Evolutionary conservation across 92 coral and sea anemone genomes (phyloP), one percentile per base, ranked within the genome.

Genomic region (Parazoanthus atlanticus): DNA sequence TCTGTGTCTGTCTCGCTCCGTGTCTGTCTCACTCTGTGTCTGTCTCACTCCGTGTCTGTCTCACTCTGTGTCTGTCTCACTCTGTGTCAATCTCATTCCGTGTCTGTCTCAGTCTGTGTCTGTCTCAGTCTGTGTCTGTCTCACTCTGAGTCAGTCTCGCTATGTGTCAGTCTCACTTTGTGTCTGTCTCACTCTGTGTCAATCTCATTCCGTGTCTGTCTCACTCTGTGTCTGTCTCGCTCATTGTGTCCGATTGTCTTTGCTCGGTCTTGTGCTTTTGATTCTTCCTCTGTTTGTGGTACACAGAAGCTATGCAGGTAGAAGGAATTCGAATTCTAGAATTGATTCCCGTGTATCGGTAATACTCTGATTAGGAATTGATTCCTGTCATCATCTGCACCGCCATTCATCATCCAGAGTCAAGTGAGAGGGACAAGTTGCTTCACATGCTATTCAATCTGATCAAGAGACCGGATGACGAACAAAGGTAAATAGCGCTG

Each of bases 381-480:
- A 93, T 97, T 70, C 99, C 99, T 32, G 94, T 97, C 65, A 97
- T 97, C 75, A 92, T 97, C 34, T 97, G 99, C 79, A 92, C 99
- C 15, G 98, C 97, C 11, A 93, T 97, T 16, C 97, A 97, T 90
- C 99, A 97, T 77, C 99, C 98, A 5, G 97, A 95, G 70, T 90
- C 86, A 38, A 95, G 93, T 74, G 99, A 97, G 86, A 94, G 99
- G 91, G 99, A 97, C 85, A 93, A 89, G 10, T 91, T 97, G 41
- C 90, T 97, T 65, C 99, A 97, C 86, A 93, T 95, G 93, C 49
- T 97, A 66, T 96, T 97, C 74, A 97, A 97, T 82, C 92, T 97
- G 21, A 97, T 97, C 49, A 97, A 97, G 86, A 92, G 99, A 90
- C 99, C 99, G 3, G 99, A 97, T 86, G 97, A 94, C 30, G 99